These are phyloP conservation scores for Anthopleura sola DNA, from an alignment of 64 coral and sea anemone species.

Conservation along the genomic window DNA sequence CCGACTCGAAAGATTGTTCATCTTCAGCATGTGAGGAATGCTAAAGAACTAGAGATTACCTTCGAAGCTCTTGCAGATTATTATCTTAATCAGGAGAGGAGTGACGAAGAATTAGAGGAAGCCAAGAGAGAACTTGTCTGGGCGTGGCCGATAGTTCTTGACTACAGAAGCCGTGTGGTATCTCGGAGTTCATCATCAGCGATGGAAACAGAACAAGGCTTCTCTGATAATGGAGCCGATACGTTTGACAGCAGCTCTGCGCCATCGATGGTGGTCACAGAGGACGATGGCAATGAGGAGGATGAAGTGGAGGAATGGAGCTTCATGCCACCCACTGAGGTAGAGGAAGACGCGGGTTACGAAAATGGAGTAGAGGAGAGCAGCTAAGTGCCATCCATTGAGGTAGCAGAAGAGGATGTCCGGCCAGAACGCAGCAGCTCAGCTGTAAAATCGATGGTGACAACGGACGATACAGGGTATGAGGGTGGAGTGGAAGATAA, in stretches of 20 bases:
- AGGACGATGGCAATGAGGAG: too few species aligned
- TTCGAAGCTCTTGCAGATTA: background rate
- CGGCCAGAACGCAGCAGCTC: too few species aligned
- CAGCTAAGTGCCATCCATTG: too few species aligned
- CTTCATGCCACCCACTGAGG: too few species aligned
- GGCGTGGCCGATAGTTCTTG: background rate
- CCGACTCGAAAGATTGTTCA: background rate
- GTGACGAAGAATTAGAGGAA: background rate
- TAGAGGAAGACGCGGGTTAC: background rate
- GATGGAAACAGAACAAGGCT: background rate
- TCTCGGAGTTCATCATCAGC: background rate
- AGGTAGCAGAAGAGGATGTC: too few species aligned
- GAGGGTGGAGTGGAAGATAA: too few species aligned
- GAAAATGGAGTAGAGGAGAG: background rate
- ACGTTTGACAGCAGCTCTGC: background rate
- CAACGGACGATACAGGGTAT: too few species aligned
- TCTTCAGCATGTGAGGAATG: background rate
- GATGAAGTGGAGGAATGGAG: too few species aligned
- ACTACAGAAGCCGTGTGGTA: background rate
- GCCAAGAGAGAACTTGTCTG: background rate
- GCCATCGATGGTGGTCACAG: too few species aligned
- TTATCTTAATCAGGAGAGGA: background rate
- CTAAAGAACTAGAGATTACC: background rate
- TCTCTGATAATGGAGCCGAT: background rate
- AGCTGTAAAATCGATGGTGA: too few species aligned